Base-by-base conservation (phyloP, 2,113 vertebrate species). In the Antidorcas marsupialis region DNA sequence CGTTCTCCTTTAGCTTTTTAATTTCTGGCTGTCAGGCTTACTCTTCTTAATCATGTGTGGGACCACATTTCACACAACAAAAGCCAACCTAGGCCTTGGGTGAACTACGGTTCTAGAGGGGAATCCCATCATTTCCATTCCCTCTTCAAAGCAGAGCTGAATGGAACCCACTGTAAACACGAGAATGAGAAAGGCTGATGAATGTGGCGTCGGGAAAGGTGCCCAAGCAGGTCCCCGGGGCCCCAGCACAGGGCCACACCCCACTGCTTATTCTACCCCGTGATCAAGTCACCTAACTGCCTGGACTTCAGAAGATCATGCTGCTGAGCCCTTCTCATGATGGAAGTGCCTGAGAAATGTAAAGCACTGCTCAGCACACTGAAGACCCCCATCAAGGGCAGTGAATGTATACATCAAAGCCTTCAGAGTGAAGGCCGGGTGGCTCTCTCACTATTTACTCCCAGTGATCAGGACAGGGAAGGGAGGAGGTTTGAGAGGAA, bases 21-120 rank as follows among this genome's bases (percentile, higher is more conserved):
- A 87, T 94, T 97, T 89, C 76, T 86, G 43, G 39, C 62, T 91
- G 45, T 67, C 11, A 2, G 45, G 9, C 47, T 95, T 96, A 94
- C 91, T 96, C 89, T 85, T 85, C 92, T 97, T 94, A 96, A 96
- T 92, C 96, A 94, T 1, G 1, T 74, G 82, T 85, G 30, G 43
- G 92, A 78, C 55, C 64, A 6, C 45, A 74, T 59, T 97, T 96
- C 86, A 86, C 92, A 91, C 82, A 93, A 92, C 50, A 84, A 62
- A 91, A 94, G n/a, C 64, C 79, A 97, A 33, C 19, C 85, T n/a
- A 36, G 60, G 76, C 91, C 96, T 82, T 45, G 92, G 83, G 36
- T 91, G 92, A 74, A 27, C 62, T 88, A 53, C 5, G 33, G 71
- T 94, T 71, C 84, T 84, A 3, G 14, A 23, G 28, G 39, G 4